A percentile compares a stretch with the other conserved stretches of the same genome.
Conservation (phyloP, 2,888 invertebrate genomes). For the Aleiodes leptofemur region DNA sequence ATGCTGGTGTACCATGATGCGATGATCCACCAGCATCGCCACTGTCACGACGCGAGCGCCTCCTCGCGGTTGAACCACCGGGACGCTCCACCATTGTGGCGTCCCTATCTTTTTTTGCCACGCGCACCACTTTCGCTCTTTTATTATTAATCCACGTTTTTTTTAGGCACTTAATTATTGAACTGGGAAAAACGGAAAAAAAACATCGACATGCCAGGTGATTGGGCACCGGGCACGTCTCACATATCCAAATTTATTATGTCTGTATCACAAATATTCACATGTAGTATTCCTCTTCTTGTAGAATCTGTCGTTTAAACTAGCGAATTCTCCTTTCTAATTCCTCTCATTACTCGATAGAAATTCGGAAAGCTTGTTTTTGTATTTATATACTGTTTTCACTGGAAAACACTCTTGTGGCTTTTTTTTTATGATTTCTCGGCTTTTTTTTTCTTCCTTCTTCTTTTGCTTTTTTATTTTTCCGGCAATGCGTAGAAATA, state of each 20-base stretch:
- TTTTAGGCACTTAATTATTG: neutral
- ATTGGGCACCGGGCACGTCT: constrained; percentile 23
- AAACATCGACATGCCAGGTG: constrained; percentile 34
- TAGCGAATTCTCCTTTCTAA: neutral
- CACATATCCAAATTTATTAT: neutral
- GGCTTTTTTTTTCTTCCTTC: too few species aligned
- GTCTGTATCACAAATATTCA: too few species aligned
- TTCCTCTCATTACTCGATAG: neutral
- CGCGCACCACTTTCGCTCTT: constrained; percentile 72
- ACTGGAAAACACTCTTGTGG: neutral
- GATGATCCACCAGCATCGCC: constrained; percentile 70
- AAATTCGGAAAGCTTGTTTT: neutral
- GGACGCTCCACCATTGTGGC: constrained; percentile 72
- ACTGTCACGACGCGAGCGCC: constrained; percentile 72
- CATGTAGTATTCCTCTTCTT: neutral
- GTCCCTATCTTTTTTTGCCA: constrained; percentile 68
- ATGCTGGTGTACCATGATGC: constrained; percentile 58
- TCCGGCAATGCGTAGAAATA: constrained; percentile 6
- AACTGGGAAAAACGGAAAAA: constrained; percentile 14
- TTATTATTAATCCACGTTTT: constrained; percentile 40
- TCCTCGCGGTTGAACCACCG: constrained; percentile 59
- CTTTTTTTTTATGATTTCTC: neutral
- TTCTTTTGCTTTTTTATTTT: neutral
- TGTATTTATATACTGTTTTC: neutral
- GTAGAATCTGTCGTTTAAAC: neutral